A percentile compares a stretch with the other conserved stretches of the same genome.
Conservation (phyloP, 2,888 invertebrate genomes). For the Scaptomyza flava region DNA sequence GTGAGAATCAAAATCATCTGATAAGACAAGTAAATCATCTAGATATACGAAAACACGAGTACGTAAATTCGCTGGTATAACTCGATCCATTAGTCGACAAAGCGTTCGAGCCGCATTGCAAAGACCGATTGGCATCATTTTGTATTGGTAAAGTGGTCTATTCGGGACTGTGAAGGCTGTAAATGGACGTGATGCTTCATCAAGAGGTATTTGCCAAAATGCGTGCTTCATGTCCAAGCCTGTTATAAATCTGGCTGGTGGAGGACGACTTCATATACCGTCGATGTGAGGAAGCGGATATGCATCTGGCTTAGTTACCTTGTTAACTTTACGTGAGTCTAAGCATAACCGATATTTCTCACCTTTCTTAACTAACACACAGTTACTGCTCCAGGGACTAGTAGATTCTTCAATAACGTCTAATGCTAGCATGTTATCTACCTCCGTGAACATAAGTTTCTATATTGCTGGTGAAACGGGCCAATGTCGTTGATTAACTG, state of each 20-base stretch:
- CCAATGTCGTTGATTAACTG: constrained; percentile 10
- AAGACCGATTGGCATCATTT: background rate
- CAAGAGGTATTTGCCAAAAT: constrained; percentile 37
- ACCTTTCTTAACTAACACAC: constrained; percentile 61
- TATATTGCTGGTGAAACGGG: constrained; percentile 8
- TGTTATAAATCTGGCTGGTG: constrained; percentile 27
- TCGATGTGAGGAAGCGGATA: constrained; percentile 43
- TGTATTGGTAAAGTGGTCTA: constrained; percentile 46
- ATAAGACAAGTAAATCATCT: no score
- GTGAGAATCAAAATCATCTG: no score
- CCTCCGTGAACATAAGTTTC: constrained; percentile 46
- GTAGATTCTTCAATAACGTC: no score
- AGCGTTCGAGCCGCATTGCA: background rate
- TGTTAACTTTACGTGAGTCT: constrained; percentile 30
- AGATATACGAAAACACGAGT: no score
- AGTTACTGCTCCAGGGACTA: constrained; percentile 15
- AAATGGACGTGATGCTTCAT: constrained; percentile 16
- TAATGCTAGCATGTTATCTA: constrained; percentile 55
- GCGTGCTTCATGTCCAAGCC: constrained; percentile 44
- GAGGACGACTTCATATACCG: constrained; percentile 35
- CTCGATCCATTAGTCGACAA: no score
- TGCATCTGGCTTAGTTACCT: constrained; percentile 54
- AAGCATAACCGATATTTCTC: constrained; percentile 63
- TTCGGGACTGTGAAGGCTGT: constrained; percentile 44
- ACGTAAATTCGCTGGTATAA: no score